Percentiles rank a stretch among this genome's conserved stretches.
phyloP scores from a whole-genome alignment of 2,797 vertebrate genomes.

The Otus scops region DNA sequence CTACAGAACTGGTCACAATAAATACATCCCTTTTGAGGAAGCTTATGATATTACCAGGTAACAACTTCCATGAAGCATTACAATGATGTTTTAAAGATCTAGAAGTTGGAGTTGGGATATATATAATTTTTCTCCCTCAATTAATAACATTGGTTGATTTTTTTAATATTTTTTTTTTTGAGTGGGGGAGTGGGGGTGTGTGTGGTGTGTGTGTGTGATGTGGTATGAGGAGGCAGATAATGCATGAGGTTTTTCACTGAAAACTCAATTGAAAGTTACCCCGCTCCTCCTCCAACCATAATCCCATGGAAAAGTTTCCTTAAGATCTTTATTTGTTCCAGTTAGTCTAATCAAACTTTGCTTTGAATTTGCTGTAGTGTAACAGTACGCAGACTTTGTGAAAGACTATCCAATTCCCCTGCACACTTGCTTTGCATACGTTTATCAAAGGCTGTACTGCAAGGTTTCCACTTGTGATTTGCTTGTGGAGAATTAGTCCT shows the following conservation, averaged over 20 bases:
- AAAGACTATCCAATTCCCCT: neutral
- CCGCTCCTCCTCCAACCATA: neutral
- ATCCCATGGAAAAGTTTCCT: neutral
- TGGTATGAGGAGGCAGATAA: neutral
- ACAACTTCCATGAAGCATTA: neutral
- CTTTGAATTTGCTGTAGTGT: neutral
- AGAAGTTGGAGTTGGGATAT: neutral
- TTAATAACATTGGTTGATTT: neutral
- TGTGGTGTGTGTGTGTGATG: fast-evolving
- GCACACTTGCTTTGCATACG: neutral
- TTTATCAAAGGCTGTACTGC: neutral
- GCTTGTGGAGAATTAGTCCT: neutral
- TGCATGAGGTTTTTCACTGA: neutral
- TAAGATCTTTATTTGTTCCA: neutral
- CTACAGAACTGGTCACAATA: neutral
- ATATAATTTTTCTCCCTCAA: neutral
- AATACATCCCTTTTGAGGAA: neutral
- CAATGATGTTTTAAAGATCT: neutral
- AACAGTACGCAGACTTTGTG: neutral
- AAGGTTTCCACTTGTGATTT: neutral
- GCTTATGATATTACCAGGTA: neutral
- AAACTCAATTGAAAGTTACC: neutral
- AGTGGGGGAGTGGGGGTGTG: fast-evolving
- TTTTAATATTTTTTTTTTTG: neutral
- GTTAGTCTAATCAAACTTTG: neutral